These are phyloP conservation scores for Hirudinaria manillensis DNA, from an alignment of 2,888 invertebrate species.

Conservation along the genomic window DNA sequence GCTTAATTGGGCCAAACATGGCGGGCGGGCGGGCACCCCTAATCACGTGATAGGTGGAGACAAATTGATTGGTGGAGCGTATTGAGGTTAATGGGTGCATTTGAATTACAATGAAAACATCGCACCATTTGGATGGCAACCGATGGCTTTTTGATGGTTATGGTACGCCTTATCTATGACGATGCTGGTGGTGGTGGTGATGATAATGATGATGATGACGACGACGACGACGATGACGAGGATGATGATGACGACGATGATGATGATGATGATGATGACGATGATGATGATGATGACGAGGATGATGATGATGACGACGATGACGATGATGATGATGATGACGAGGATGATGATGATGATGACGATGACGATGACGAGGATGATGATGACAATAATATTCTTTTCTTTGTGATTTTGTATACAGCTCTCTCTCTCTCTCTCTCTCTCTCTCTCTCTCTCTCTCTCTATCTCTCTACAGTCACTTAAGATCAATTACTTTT, in stretches of 20 bases:
- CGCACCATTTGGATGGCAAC: too few relatives aligned
- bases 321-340: conserved; percentile 30
- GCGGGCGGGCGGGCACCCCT: too few relatives aligned
- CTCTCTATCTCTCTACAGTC: too few relatives aligned
- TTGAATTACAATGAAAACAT: too few relatives aligned
- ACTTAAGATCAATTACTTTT: not conserved
- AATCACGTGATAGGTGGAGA: too few relatives aligned
- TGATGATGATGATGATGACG: conserved; percentile 26
- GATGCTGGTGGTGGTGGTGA: conserved; percentile 10
- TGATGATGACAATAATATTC: conserved; percentile 18
- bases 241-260: conserved; percentile 29
- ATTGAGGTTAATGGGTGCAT: too few relatives aligned
- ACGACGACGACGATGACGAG: conserved; percentile 19
- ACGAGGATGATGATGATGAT: conserved; percentile 27
- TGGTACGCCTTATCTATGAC: not conserved
- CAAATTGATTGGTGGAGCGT: too few relatives aligned
- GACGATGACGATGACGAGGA: conserved; percentile 29
- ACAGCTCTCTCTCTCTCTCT: too few relatives aligned
- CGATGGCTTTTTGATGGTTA: too few relatives aligned
- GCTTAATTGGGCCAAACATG: too few relatives aligned
- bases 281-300: conserved; percentile 29
- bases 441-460: too few relatives aligned
- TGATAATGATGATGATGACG: not conserved
- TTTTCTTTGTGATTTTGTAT: too few relatives aligned
- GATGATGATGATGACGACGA: conserved; percentile 28